Evolutionary conservation across 2,113 vertebrate species (phyloP).

Genomic region (Rattus rattus): DNA sequence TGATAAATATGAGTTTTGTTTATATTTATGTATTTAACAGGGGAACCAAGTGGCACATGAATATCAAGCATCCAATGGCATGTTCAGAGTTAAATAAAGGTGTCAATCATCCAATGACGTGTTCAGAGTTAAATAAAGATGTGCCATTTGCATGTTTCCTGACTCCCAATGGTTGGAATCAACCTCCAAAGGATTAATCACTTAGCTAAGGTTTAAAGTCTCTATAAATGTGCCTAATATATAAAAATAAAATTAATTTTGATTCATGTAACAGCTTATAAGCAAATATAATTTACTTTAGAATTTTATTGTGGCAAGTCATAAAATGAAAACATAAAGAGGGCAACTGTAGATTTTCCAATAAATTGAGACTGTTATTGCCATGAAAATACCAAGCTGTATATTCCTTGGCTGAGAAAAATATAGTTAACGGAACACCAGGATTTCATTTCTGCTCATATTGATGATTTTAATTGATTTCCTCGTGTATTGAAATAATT

Average conservation of each 20-base stretch:
- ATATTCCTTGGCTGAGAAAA: neutral
- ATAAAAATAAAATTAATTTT: constrained; percentile 49
- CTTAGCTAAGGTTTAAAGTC: neutral
- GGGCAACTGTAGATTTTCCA: neutral
- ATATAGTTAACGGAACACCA: neutral
- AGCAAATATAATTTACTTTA: constrained; percentile 11
- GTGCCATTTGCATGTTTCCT: neutral
- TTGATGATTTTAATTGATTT: constrained; percentile 2
- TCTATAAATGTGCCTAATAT: neutral
- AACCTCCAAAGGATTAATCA: neutral
- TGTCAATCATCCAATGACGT: neutral
- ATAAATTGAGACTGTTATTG: neutral
- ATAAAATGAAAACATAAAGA: constrained; percentile 37
- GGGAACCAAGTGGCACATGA: neutral
- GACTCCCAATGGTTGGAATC: neutral
- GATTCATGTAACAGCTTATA: neutral
- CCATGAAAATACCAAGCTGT: neutral
- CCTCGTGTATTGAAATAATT: neutral
- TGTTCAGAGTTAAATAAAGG: neutral
- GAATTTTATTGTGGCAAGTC: neutral
- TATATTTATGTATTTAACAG: neutral
- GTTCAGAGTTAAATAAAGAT: neutral
- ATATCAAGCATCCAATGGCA: neutral
- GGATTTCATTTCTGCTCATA: constrained; percentile 7
- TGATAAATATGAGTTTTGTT: neutral